Evolutionary conservation across 2,888 invertebrate genomes (phyloP), one percentile per base, ranked within the genome.

Genomic region (Acrobasis suavella): DNA sequence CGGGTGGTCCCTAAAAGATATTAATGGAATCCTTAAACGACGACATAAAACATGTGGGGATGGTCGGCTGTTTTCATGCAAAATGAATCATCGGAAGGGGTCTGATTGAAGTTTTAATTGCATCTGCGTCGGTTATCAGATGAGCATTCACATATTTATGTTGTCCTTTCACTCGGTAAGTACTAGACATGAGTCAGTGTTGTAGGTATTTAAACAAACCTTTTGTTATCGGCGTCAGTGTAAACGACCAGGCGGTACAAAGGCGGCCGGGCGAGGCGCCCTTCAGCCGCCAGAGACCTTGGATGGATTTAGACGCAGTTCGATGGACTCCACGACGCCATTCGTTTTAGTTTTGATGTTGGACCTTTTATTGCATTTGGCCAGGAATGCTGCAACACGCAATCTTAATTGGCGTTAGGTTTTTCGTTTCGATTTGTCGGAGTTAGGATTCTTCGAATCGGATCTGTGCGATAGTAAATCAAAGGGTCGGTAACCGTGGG

Each of bases 221-320:
- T 89, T 91, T 91, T 91, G 91, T 91, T 90, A 89, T 89, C 86
- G 85, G 77, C 77, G 76, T 68, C 76, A 83, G 85, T 86, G 89
- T 87, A 82, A 91, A 91, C 83, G 90, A 90, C 89, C 89, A 83
- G 78, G 64, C 68, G 69, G 72, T 77, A 83, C 82, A 84, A 84
- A 85, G 81, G 81, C 87, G 78, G 82, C 76, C 86, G 83, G 85
- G 80, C 91, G 87, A 75, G 80, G 81, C 85, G 91, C 90, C 91
- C 91, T 91, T 91, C 90, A 91, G 85, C 83, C 82, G 81, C 73
- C 80, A 77, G 80, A 88, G 90, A 89, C 91, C 91, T 91, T 91
- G 91, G 89, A 84, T 91, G 89, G 82, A 89, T 91, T 89, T 92
- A 92, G 91, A 81, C 82, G 82, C 86, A 79, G 91, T 91, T 89